Evolutionary conservation across 2,113 vertebrate genomes (phyloP).

Genomic region (Sisor rabdophorus): DNA sequence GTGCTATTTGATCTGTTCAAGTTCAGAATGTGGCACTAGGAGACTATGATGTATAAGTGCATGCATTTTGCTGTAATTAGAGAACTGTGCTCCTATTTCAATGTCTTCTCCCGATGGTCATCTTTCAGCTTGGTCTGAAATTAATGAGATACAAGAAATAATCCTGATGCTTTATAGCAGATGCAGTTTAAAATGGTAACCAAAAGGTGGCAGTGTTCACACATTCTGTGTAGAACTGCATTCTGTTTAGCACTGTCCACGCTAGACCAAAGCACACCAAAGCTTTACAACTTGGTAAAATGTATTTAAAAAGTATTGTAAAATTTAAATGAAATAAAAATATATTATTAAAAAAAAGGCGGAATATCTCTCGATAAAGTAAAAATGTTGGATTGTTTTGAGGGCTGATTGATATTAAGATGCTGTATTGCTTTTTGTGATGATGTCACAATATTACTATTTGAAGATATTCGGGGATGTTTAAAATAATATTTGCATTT

Average conservation of each 20-base stretch:
- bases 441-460: neutral
- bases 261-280: conserved; percentile 30
- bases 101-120: conserved; percentile 24
- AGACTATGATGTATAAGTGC: conserved; percentile 39
- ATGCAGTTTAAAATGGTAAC: conserved; percentile 27
- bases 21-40: conserved; percentile 27
- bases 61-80: conserved; percentile 44
- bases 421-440: neutral
- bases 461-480: neutral
- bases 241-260: conserved; percentile 19
- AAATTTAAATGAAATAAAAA: too few species aligned
- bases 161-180: neutral
- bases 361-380: too few species aligned
- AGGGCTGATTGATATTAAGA: neutral
- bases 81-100: neutral
- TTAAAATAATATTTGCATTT: neutral
- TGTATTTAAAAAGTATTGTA: too few species aligned
- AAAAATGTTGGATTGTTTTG: too few species aligned
- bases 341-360: too few species aligned
- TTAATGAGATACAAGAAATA: conserved; percentile 1
- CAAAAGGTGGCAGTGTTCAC: conserved; percentile 69
- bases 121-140: conserved; percentile 27
- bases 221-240: conserved; percentile 49
- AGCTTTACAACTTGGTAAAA: conserved; percentile 26
- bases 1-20: conserved; percentile 55